Base-by-base conservation (phyloP, 2,113 vertebrate genomes). In the Poeciliopsis retropinna region DNA sequence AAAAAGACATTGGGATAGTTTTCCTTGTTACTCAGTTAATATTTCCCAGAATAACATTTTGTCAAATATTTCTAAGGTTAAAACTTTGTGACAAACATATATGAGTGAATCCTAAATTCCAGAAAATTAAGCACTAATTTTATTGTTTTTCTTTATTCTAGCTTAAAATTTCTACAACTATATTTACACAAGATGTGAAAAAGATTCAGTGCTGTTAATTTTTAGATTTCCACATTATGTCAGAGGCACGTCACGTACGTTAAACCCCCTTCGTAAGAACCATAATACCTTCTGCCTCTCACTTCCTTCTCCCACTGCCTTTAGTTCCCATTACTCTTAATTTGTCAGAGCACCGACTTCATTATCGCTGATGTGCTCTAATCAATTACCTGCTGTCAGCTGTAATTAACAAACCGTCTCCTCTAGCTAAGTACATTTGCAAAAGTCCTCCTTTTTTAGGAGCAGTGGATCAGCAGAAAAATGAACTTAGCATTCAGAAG, bases 291-390 rank as follows among this genome's bases (percentile, higher is more conserved):
- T 62, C 65, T 66, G 29, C 75, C 70, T 41, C 39, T 67, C 39
- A 64, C 57, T 78, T 78, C 79, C 65, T 60, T 65, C 75, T 39
- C 47, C 64, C 15, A 73, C 66, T 60, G 15, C 19, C 31, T 70
- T 30, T 62, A 76, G 60, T 81, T 85, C 75, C 27, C 11, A 4
- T 78, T 78, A 70, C 31, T 37, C 69, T 75, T 41, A 67, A 30
- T 81, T 60, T 67, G 41, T 65, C 27, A 5, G 60, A 72, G 22
- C 34, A 1, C 70, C 61, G 41, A 63, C 41, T 47, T 83, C 19
- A 10, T 72, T 76, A 83, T 57, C 19, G 10, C 9, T 73, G 67
- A 79, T 65, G 57, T 27, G 44, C 27, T 34, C 31, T 28, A 63
- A 68, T 75, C 60, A 74, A 73, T 82, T 41, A 31, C 25, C 30